phyloP scores from a whole-genome alignment of 1,140 invertebrate genomes.

The Ectropis grisescens region DNA sequence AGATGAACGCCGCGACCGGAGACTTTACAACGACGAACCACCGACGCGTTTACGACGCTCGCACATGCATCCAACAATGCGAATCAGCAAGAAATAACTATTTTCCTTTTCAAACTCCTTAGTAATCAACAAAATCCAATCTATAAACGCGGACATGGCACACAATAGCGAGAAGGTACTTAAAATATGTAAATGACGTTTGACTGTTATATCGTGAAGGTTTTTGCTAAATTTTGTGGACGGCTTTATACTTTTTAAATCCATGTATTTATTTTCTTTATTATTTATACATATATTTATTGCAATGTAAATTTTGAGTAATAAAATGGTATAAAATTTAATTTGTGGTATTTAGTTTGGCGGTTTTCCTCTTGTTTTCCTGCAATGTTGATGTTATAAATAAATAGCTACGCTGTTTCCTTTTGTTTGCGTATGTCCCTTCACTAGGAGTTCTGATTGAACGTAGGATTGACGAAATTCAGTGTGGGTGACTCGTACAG shows the following conservation, averaged over 20 bases:
- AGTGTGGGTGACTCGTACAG: constrained; percentile 16
- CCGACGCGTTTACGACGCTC: constrained; percentile 36
- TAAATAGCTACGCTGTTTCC: no score
- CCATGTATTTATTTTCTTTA: constrained; percentile 14
- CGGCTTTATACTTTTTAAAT: constrained; percentile 11
- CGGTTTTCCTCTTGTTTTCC: background rate
- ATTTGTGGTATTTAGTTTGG: constrained; percentile 20
- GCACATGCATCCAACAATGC: constrained; percentile 20
- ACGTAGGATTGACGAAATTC: constrained; percentile 21
- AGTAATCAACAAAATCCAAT: no score
- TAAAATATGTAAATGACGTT: no score
- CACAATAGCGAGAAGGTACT: no score
- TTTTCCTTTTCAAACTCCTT: background rate
- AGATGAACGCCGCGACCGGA: constrained; percentile 30
- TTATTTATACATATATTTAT: constrained; percentile 17
- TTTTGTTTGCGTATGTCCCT: no score
- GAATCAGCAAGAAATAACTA: constrained; percentile 29
- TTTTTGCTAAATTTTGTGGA: no score
- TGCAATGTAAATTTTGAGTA: constrained; percentile 11
- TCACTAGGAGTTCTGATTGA: no score
- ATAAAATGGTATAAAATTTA: constrained; percentile 7
- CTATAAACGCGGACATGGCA: no score
- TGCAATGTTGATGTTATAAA: no score
- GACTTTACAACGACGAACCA: constrained; percentile 31
- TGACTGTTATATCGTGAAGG: no score